Conservation (phyloP, 2,888 invertebrate species). For the Lycocerus yunnanus region DNA sequence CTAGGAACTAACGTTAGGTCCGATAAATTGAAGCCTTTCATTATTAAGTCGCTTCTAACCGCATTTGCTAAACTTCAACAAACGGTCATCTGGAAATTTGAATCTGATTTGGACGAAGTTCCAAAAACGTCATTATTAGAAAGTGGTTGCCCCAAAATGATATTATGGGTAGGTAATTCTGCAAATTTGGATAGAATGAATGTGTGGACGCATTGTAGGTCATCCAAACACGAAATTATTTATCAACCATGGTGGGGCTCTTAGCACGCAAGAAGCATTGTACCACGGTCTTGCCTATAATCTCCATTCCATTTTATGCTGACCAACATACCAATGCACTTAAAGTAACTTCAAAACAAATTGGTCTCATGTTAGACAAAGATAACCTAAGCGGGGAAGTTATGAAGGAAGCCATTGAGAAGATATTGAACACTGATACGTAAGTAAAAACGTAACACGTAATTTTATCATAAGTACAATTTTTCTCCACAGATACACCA, state of each 20-base stretch:
- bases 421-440: neutral
- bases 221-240: slow-evolving; percentile 39
- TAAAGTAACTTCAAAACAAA: slow-evolving; percentile 2
- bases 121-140: slow-evolving; percentile 47
- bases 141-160: slow-evolving; percentile 53
- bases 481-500: slow-evolving; percentile 30
- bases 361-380: neutral
- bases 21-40: slow-evolving; percentile 35
- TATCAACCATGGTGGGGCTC: slow-evolving; percentile 41
- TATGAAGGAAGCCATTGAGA: neutral
- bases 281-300: slow-evolving; percentile 38
- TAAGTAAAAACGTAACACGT: neutral
- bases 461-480: neutral
- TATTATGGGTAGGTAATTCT: slow-evolving; percentile 43
- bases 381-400: neutral
- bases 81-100: slow-evolving; percentile 50
- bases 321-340: slow-evolving; percentile 46
- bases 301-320: slow-evolving; percentile 44
- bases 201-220: slow-evolving; percentile 16
- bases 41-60: slow-evolving; percentile 37
- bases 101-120: slow-evolving; percentile 38
- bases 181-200: neutral
- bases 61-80: slow-evolving; percentile 48
- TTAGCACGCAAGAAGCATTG: slow-evolving; percentile 41
- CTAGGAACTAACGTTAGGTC: slow-evolving; percentile 47